phyloP scores from a whole-genome alignment of 53 echinoderm and acorn worm species.

The Antedon mediterranea region DNA sequence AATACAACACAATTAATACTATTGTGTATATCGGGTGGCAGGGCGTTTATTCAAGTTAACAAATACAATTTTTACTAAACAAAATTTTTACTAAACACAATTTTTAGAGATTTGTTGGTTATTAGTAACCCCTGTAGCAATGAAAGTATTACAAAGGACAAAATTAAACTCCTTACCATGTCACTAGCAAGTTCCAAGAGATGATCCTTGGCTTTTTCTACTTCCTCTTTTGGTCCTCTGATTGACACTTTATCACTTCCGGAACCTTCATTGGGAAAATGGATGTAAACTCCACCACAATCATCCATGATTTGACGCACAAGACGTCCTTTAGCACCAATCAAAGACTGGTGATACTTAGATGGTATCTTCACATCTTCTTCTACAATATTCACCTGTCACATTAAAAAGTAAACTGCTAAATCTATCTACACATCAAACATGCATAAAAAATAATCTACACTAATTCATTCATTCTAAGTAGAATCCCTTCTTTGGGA shows the following conservation, averaged over 20 bases:
- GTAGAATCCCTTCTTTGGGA: too few relatives aligned
- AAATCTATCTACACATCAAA: too few relatives aligned
- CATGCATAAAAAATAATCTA: too few relatives aligned
- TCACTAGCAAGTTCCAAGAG: constrained; percentile 70
- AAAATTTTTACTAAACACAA: too few relatives aligned
- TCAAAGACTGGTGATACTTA: constrained; percentile 86
- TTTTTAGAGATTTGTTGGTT: too few relatives aligned
- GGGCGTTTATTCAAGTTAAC: too few relatives aligned
- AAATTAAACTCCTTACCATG: constrained; percentile 24
- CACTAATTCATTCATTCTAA: too few relatives aligned
- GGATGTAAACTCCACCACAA: constrained; percentile 77
- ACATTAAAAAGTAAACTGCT: neutral
- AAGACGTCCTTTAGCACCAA: constrained; percentile 83
- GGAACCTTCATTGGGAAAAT: constrained; percentile 70
- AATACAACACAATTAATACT: too few relatives aligned
- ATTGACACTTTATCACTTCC: constrained; percentile 71
- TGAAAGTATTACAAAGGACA: too few relatives aligned
- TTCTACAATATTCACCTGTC: constrained; percentile 73
- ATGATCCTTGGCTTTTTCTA: constrained; percentile 74
- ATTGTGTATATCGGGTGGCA: too few relatives aligned
- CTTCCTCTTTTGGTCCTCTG: constrained; percentile 88
- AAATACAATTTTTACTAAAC: too few relatives aligned
- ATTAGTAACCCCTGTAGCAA: too few relatives aligned
- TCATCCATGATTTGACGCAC: constrained; percentile 83
- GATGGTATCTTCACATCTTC: constrained; percentile 53